phyloP scores from a whole-genome alignment of 53 echinoderm and acorn worm species.

The Henricia sp. region DNA sequence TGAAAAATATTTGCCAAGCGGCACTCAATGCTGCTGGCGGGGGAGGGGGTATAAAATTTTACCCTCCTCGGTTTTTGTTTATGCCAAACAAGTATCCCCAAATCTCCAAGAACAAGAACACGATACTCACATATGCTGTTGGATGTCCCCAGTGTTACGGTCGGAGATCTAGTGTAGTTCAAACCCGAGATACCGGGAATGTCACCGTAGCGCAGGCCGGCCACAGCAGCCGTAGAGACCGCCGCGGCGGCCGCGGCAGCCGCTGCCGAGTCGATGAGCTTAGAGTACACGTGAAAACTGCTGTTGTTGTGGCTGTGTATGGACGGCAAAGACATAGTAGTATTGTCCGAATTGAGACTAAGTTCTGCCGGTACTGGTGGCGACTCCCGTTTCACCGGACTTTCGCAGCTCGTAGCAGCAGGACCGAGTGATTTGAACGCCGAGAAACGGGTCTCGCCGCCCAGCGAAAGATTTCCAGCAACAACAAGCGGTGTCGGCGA shows the following conservation, averaged over 20 bases:
- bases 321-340: constrained; percentile 14
- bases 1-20: too few relatives aligned
- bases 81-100: too few relatives aligned
- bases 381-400: constrained; percentile 48
- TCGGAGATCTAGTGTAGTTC: constrained; percentile 29
- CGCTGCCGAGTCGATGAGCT: constrained; percentile 62
- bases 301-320: constrained; percentile 57
- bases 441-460: constrained; percentile 52
- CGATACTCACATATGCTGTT: constrained; percentile 63
- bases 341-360: not conserved
- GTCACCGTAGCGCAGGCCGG: constrained; percentile 46
- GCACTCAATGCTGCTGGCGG: too few relatives aligned
- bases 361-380: not conserved
- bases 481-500: constrained; percentile 32
- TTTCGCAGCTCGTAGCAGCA: not conserved
- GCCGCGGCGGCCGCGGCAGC: constrained; percentile 55
- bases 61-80: too few relatives aligned
- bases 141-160: constrained; percentile 40
- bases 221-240: constrained; percentile 4
- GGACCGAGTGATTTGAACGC: constrained; percentile 48
- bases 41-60: too few relatives aligned
- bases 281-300: constrained; percentile 78
- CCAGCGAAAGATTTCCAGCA: constrained; percentile 15
- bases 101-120: too few relatives aligned
- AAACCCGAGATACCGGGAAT: constrained; percentile 26